Evolutionary conservation across 1,140 invertebrate species (phyloP).

Genomic region (Meloidogyne chitwoodi): DNA sequence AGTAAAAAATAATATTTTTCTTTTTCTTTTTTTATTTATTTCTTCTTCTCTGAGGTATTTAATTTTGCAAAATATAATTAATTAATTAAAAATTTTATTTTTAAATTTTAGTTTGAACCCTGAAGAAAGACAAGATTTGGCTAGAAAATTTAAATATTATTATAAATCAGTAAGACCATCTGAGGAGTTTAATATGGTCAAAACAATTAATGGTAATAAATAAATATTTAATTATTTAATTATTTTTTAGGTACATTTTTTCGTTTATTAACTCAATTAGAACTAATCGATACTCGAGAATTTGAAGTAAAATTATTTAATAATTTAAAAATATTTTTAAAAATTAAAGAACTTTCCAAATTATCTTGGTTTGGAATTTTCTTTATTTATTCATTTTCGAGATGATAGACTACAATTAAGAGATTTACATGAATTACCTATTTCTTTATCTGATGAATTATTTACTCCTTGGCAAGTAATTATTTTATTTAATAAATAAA

Average conservation of each 20-base stretch:
- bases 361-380: conserved; percentile 23
- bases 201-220: conserved; percentile 39
- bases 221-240: neutral
- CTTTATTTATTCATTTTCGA: conserved; percentile 28
- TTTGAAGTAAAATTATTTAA: conserved; percentile 8
- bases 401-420: conserved; percentile 39
- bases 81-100: too few relatives aligned
- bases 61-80: neutral
- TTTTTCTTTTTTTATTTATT: neutral
- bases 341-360: conserved; percentile 12
- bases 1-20: neutral
- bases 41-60: neutral
- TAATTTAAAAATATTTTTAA: neutral
- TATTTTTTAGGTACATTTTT: conserved; percentile 35
- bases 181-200: conserved; percentile 40
- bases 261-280: conserved; percentile 14
- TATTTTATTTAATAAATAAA: neutral
- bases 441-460: conserved; percentile 37
- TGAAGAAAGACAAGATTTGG: conserved; percentile 42
- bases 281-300: conserved; percentile 1
- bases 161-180: conserved; percentile 36
- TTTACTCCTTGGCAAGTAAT: conserved; percentile 34
- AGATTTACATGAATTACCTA: conserved; percentile 25
- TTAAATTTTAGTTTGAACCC: conserved; percentile 30
- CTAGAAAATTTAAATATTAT: conserved; percentile 50